phyloP scores from a whole-genome alignment of 2,888 invertebrate species.

The Trachelus iudaicus region DNA sequence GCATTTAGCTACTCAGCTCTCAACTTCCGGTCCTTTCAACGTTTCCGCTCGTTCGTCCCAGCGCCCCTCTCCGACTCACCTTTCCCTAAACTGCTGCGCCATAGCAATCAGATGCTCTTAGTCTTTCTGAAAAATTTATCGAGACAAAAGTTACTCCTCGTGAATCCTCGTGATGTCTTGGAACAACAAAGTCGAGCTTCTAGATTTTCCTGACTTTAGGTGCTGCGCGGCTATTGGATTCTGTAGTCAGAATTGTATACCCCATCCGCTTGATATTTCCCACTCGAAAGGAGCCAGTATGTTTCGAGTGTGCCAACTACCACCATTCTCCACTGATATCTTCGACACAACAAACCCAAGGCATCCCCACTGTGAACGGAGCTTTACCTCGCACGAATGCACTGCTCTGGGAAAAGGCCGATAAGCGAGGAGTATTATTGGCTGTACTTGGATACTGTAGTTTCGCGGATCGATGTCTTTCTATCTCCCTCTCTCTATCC shows the following conservation, averaged over 20 bases:
- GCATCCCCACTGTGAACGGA: neutral
- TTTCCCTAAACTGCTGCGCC: slow-evolving; percentile 6
- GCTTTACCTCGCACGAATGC: neutral
- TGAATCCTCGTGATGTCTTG: neutral
- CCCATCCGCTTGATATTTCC: neutral
- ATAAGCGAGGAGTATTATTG: neutral
- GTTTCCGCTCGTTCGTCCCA: neutral
- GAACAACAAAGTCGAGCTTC: neutral
- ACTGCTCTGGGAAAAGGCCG: neutral
- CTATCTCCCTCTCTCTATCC: too few relatives aligned
- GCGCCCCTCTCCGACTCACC: slow-evolving; percentile 17
- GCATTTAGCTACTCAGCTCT: neutral
- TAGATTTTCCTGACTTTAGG: neutral
- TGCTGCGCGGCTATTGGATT: neutral
- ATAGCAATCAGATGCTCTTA: neutral
- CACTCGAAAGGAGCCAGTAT: neutral
- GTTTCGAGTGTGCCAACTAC: neutral
- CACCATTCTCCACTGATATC: neutral
- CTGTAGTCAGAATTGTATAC: neutral
- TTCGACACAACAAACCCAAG: neutral
- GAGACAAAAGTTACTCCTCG: neutral
- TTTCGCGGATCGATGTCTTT: neutral
- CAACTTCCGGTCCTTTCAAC: neutral
- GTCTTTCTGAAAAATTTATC: neutral
- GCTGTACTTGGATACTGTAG: neutral